Base-by-base conservation (phyloP, 2,888 invertebrate species). In the Halocaridina rubra region DNA sequence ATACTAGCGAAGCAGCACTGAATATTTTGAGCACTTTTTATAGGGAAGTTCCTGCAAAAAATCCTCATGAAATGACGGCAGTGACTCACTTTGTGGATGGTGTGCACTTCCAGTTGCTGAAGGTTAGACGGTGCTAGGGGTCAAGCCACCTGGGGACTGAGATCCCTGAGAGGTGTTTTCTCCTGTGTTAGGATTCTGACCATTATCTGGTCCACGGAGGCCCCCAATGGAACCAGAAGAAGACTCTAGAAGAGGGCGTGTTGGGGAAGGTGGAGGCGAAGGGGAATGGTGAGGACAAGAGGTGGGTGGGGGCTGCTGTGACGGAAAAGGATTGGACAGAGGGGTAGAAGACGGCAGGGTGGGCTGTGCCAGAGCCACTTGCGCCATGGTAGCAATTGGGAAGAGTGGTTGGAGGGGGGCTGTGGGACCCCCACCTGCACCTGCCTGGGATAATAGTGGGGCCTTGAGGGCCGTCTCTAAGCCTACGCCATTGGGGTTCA, bases 401-500 rank as follows among this genome's bases (percentile, higher is more conserved):
- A 86, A 81, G 75, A 86, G 86, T 67, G 86, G 86, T 71, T 86
- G 86, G 29, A 86, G 82, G 39, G 86, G 86, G 80, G 80, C 86
- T 29, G 81, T 86, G 78, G 86, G 86, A 53, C 82, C 86, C 78
- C 86, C 86, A 72, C 86, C 67, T 72, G 77, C 86, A 30, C 86
- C 79, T 64, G 86, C 33, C 87, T 86, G 87, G 46, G 88, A 81
- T 39, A 89, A 84, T 32, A 86, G 86, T 67, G 88, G 93, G 92
- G 93, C 92, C 92, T 93, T 93, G 77, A 91, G 91, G 89, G 90
- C 90, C 88, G 91, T 90, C 89, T 61, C 94, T 93, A 81, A 81
- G 88, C 92, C 92, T 88, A 92, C 92, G 84, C 94, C 94, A 90
- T 94, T 94, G 81, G 94, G 94, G 88, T 94, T 93, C 87, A 94